phyloP scores from a whole-genome alignment of 2,888 invertebrate genomes.

The Chydorus sphaericus region DNA sequence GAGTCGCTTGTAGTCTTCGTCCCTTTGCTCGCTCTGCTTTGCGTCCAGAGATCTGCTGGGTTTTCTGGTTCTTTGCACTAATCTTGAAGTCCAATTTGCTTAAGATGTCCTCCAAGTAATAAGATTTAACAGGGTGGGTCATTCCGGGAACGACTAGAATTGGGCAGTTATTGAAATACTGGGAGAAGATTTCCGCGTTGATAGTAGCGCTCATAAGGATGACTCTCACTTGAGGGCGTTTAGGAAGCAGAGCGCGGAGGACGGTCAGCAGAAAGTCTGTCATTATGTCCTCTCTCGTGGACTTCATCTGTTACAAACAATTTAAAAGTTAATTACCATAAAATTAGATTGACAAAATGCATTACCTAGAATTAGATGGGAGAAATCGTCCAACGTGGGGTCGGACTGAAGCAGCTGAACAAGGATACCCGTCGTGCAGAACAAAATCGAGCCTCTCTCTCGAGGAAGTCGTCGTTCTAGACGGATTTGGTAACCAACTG shows the following conservation, averaged over 20 bases:
- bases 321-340: too few relatives aligned
- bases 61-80: background rate
- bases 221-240: constrained; percentile 54
- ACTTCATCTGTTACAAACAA: constrained; percentile 91
- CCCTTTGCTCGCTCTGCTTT: too few relatives aligned
- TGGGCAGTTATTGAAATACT: constrained; percentile 57
- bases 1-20: constrained; percentile 26
- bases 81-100: constrained; percentile 29
- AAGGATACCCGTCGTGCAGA: constrained; percentile 79
- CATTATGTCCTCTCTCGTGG: constrained; percentile 71
- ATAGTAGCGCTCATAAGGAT: constrained; percentile 92
- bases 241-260: constrained; percentile 48
- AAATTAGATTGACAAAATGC: too few relatives aligned
- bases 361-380: constrained; percentile 70
- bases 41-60: too few relatives aligned
- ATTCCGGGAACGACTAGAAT: constrained; percentile 68
- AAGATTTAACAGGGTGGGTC: constrained; percentile 67
- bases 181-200: constrained; percentile 64
- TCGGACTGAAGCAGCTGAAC: constrained; percentile 63
- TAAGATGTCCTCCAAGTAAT: constrained; percentile 67
- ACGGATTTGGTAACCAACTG: constrained; percentile 71
- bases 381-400: constrained; percentile 50
- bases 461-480: constrained; percentile 56
- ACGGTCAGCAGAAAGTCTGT: constrained; percentile 75
- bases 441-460: constrained; percentile 57